Base-by-base conservation (phyloP, 37 sponge, comb jelly and placozoan genomes). In the Amphimedon queenslandica region DNA sequence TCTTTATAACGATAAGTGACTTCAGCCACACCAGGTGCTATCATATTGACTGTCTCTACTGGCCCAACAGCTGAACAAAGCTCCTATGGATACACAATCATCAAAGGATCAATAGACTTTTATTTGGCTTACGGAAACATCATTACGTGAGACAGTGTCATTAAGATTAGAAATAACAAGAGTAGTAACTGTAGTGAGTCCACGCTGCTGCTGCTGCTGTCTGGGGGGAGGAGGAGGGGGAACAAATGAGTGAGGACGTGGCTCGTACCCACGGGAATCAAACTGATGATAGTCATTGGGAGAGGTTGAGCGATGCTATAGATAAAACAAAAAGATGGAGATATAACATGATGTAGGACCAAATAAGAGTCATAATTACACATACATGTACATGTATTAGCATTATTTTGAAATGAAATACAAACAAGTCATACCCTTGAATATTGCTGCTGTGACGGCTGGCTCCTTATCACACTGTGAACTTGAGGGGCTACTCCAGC, bases 1-100 rank as follows among this genome's bases (percentile, higher is more conserved):
- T 87, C 81, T 56, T 92, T 92, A 64, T 60, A 85, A n/a, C 78
- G 72, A 67, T 86, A 92, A 34, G 84, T 63, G 20, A 92, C 88
- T 47, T 92, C 93, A 51, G 88, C 93, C 21, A 92, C 81, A 4
- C 88, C 83, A 33, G 84, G 79, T 25, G 78, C 85, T 34, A 70
- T 58, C 73, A 92, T 80, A 33, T 40, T 28, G 24, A 87, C 85
- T 5, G 74, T 55, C 18, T 83, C 88, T 40, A 92, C 31, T 2
- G 84, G 77, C 13, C 93, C 93, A 65, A 87, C 72, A 6, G 80
- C 93, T 33, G 73, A 40, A 73, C 93, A 92, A 29, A 92, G 67
- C 51, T 92, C 90, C 90, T 90, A 57, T 23, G 58, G 57, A 32
- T 3, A 32, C 31, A 6, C 16, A 8, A 40, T 4, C 38, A 34